These are phyloP conservation scores for Meandrusa payeni DNA, from an alignment of 2,888 invertebrate genomes.

Conservation along the genomic window DNA sequence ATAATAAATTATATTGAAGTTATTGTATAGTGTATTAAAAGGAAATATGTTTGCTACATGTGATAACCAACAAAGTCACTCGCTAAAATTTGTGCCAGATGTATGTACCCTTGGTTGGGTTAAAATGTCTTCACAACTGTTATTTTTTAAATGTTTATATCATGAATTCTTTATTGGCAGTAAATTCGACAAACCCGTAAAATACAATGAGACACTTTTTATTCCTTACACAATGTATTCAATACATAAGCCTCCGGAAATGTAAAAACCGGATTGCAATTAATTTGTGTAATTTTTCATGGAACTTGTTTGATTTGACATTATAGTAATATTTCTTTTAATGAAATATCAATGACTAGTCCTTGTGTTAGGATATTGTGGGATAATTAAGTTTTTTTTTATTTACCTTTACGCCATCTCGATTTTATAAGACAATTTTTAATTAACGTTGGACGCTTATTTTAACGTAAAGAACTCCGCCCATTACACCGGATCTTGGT, in stretches of 20 bases:
- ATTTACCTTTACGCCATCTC: not conserved
- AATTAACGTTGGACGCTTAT: not conserved
- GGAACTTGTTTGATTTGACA: not conserved
- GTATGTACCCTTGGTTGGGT: too few relatives aligned
- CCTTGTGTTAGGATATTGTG: conserved; percentile 17
- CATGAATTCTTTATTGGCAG: too few relatives aligned
- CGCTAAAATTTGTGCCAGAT: too few relatives aligned
- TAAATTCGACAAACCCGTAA: too few relatives aligned
- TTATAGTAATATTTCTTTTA: not conserved
- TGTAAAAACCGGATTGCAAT: too few relatives aligned
- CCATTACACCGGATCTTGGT: not conserved
- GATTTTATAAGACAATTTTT: not conserved
- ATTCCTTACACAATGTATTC: too few relatives aligned
- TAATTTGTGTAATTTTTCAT: not conserved
- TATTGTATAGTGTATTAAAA: conserved; percentile 4
- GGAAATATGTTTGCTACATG: too few relatives aligned
- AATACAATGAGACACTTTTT: too few relatives aligned
- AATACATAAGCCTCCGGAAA: too few relatives aligned
- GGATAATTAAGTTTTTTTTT: conserved; percentile 13
- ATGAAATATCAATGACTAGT: conserved; percentile 18
- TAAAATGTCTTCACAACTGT: too few relatives aligned
- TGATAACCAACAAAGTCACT: too few relatives aligned
- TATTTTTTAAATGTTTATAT: too few relatives aligned
- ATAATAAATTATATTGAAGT: not conserved
- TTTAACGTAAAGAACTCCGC: conserved; percentile 11